Conservation (phyloP, 1,140 invertebrate species). For the Phenacoccus solenopsis region DNA sequence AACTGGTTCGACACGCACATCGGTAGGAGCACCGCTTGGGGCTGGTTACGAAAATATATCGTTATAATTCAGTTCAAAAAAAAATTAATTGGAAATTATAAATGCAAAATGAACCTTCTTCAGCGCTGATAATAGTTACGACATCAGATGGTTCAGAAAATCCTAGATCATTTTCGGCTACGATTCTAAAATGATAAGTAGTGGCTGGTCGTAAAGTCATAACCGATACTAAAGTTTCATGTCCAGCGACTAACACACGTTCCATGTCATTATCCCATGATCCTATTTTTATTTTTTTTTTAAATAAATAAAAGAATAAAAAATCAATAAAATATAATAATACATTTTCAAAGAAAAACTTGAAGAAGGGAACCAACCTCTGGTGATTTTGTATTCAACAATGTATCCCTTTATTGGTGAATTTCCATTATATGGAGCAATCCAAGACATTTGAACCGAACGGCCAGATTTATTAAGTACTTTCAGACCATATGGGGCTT, state of each 20-base stretch:
- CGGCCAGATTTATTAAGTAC: constrained; percentile 83
- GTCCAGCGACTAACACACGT: constrained; percentile 68
- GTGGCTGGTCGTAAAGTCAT: constrained; percentile 81
- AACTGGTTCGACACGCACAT: constrained; percentile 75
- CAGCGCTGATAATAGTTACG: constrained; percentile 84
- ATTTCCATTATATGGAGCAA: constrained; percentile 87
- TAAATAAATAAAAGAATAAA: constrained; percentile 19
- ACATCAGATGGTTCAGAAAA: constrained; percentile 80
- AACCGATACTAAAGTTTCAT: constrained; percentile 74
- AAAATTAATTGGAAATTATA: constrained; percentile 6
- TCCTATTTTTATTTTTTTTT: too few relatives aligned
- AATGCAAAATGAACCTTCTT: constrained; percentile 51
- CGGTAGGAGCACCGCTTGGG: constrained; percentile 68
- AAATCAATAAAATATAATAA: constrained; percentile 1
- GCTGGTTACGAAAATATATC: constrained; percentile 35
- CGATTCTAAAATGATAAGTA: constrained; percentile 81
- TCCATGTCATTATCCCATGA: constrained; percentile 64
- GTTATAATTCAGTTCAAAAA: constrained; percentile 12
- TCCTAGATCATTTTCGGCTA: constrained; percentile 90
- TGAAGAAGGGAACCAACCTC: constrained; percentile 69
- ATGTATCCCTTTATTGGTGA: constrained; percentile 83
- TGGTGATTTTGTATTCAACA: constrained; percentile 85
- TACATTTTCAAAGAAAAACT: neutral
- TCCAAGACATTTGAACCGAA: constrained; percentile 81
- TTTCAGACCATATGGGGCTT: constrained; percentile 79